phyloP scores from a whole-genome alignment of 2,888 invertebrate genomes.

The Caenorhabditis macrosperma region DNA sequence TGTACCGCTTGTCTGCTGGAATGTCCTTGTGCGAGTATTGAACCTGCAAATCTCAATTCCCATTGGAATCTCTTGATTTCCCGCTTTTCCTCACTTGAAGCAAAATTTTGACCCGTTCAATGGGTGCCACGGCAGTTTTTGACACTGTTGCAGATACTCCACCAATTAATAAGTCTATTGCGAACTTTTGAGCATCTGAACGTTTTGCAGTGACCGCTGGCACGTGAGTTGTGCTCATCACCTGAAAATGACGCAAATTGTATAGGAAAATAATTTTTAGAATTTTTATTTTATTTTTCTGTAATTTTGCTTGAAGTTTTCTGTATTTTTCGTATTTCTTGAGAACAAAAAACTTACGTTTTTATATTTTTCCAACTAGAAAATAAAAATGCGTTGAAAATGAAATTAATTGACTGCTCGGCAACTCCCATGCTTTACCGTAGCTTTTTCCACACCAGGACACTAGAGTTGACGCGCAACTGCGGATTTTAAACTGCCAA shows the following conservation, averaged over 20 bases:
- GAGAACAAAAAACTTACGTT: conserved; percentile 6
- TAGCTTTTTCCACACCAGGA: neutral
- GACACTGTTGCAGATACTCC: conserved; percentile 70
- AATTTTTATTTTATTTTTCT: neutral
- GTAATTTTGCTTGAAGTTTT: neutral
- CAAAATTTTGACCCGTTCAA: conserved; percentile 70
- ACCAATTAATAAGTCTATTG: conserved; percentile 64
- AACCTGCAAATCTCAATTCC: conserved; percentile 58
- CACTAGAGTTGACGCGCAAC: conserved; percentile 16
- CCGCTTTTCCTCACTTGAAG: conserved; percentile 59
- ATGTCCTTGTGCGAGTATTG: conserved; percentile 72
- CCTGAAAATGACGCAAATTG: conserved; percentile 44
- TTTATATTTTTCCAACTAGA: neutral
- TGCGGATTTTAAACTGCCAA: conserved; percentile 7
- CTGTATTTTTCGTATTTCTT: neutral
- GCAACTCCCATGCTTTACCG: conserved; percentile 18
- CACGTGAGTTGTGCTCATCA: conserved; percentile 34
- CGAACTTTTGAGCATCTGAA: conserved; percentile 63
- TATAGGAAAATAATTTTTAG: neutral
- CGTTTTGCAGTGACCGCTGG: conserved; percentile 17
- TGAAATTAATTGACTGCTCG: conserved; percentile 15
- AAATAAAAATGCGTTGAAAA: neutral
- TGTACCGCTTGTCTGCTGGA: conserved; percentile 63
- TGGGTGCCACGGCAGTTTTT: conserved; percentile 71
- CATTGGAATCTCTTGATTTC: neutral